Evolutionary conservation across 2,113 vertebrate genomes (phyloP).

Genomic region (Furnarius figulus): DNA sequence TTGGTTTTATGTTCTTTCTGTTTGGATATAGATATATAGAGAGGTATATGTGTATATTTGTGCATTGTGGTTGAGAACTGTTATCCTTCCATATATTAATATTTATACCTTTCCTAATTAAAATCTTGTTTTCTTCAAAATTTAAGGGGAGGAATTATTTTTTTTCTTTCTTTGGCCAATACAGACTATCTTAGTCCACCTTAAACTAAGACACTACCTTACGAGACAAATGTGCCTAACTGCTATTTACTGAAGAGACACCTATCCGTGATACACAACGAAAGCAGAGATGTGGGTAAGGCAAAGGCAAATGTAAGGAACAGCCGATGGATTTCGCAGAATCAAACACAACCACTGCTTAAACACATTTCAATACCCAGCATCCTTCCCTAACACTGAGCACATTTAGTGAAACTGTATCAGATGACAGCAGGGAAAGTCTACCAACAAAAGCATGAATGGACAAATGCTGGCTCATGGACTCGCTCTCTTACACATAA

Average conservation of each 20-base stretch:
- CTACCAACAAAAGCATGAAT: neutral
- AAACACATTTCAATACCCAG: neutral
- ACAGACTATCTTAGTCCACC: too few species aligned
- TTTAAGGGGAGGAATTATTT: too few species aligned
- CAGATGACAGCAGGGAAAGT: neutral
- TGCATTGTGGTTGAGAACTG: too few species aligned
- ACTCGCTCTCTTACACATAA: fast-evolving
- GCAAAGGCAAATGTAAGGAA: neutral
- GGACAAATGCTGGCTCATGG: neutral
- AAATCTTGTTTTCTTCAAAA: too few species aligned
- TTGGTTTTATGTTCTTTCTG: too few species aligned
- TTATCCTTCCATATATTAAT: too few species aligned
- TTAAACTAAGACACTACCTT: too few species aligned
- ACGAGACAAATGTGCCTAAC: neutral
- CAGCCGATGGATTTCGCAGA: neutral
- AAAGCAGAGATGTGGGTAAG: neutral
- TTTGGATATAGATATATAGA: too few species aligned
- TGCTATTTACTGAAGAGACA: neutral
- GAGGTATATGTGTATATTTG: too few species aligned
- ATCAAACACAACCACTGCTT: neutral
- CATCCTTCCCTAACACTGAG: neutral
- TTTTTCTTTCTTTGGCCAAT: too few species aligned
- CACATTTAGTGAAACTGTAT: neutral
- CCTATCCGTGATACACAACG: neutral
- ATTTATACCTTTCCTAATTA: too few species aligned